Conservation (phyloP, 2,888 invertebrate species). For the Taphrorychus bicolor region DNA sequence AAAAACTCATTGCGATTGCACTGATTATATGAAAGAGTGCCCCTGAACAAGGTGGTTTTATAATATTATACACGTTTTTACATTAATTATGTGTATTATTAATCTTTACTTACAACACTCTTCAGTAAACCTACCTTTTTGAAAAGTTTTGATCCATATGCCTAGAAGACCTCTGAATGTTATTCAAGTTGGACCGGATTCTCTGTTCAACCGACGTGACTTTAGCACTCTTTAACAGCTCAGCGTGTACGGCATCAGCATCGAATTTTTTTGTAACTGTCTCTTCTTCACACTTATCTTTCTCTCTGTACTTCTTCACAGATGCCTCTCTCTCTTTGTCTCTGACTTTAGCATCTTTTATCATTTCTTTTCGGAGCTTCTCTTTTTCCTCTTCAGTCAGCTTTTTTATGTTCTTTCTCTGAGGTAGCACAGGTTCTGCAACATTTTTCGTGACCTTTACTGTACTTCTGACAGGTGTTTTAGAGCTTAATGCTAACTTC, state of each 20-base stretch:
- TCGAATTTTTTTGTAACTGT: slow-evolving; percentile 64
- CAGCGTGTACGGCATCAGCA: slow-evolving; percentile 66
- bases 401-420: slow-evolving; percentile 51
- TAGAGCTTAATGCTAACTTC: slow-evolving; percentile 49
- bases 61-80: slow-evolving; percentile 2
- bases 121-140: no score
- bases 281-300: slow-evolving; percentile 61
- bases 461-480: slow-evolving; percentile 13
- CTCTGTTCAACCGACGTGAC: slow-evolving; percentile 80
- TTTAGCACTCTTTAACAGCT: slow-evolving; percentile 70
- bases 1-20: slow-evolving; percentile 53
- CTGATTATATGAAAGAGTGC: slow-evolving; percentile 50
- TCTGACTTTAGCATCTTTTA: slow-evolving; percentile 76
- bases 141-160: slow-evolving; percentile 71
- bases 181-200: slow-evolving; percentile 87
- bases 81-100: neutral
- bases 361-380: slow-evolving; percentile 78
- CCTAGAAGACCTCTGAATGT: slow-evolving; percentile 81
- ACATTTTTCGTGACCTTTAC: slow-evolving; percentile 33
- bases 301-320: slow-evolving; percentile 70
- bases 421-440: slow-evolving; percentile 28
- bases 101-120: no score
- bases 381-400: slow-evolving; percentile 74
- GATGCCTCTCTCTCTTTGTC: slow-evolving; percentile 71
- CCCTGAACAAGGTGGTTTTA: slow-evolving; percentile 7